These are phyloP conservation scores for Chondrilla cf. caribensis DNA, from an alignment of 37 sponge, comb jelly and placozoan species.

Conservation along the genomic window DNA sequence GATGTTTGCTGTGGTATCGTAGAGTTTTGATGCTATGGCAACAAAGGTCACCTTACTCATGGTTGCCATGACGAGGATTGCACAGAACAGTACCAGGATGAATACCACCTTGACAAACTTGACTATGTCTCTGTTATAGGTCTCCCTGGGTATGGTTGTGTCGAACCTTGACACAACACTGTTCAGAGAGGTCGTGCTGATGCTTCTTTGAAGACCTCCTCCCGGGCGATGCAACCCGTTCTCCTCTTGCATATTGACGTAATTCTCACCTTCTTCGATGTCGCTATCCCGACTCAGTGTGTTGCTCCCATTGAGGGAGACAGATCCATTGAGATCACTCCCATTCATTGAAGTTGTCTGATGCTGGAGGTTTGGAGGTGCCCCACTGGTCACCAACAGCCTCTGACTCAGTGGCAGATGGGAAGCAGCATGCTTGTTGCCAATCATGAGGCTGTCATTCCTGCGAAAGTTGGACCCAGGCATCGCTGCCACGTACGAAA, in stretches of 20 bases:
- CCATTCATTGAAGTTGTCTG: no score
- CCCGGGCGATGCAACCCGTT: neutral
- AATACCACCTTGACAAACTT: constrained; percentile 26
- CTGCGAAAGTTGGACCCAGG: no score
- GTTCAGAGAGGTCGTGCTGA: constrained; percentile 8
- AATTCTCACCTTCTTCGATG: neutral
- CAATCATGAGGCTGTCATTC: no score
- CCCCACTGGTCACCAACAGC: no score
- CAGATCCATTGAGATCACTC: no score
- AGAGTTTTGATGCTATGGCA: constrained; percentile 35
- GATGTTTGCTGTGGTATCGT: neutral
- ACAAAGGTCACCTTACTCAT: constrained; percentile 69
- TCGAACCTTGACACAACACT: neutral
- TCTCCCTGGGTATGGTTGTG: neutral
- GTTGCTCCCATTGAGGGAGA: no score
- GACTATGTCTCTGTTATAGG: neutral
- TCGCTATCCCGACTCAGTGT: no score
- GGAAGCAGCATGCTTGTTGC: no score
- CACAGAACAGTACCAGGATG: constrained; percentile 26
- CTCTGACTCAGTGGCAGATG: no score
- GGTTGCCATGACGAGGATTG: constrained; percentile 32
- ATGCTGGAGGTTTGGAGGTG: no score
- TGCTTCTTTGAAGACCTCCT: neutral
- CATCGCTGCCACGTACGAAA: no score
- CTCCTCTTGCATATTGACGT: neutral